A percentile compares a stretch with the other conserved stretches of the same genome.
Conservation (phyloP, 2,888 invertebrate genomes). For the Cynaeus angustus region DNA sequence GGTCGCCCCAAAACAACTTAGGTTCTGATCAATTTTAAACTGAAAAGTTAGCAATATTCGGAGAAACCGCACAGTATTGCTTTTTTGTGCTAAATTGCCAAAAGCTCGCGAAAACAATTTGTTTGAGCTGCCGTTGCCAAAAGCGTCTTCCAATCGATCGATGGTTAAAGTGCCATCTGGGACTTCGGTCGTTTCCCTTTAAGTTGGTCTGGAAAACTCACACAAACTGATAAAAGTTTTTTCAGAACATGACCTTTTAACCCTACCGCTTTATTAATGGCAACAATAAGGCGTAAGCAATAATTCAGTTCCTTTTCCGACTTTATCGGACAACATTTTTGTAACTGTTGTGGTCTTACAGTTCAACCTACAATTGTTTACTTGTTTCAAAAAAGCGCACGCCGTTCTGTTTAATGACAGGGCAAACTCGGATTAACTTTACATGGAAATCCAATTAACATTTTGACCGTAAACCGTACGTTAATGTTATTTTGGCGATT, state of each 20-base stretch:
- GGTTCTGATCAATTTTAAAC: constrained; percentile 15
- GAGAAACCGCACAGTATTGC: not conserved
- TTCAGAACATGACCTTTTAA: not conserved
- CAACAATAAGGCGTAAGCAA: too few relatives aligned
- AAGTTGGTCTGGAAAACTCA: constrained; percentile 17
- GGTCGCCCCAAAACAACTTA: constrained; percentile 6
- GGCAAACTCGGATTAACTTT: not conserved
- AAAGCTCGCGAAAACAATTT: constrained; percentile 32
- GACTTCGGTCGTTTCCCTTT: constrained; percentile 33
- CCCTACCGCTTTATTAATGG: too few relatives aligned
- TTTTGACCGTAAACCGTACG: constrained; percentile 6
- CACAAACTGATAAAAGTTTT: constrained; percentile 15
- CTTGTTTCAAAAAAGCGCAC: too few relatives aligned
- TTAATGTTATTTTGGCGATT: constrained; percentile 6
- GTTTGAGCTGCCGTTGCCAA: constrained; percentile 17
- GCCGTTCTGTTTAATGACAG: too few relatives aligned
- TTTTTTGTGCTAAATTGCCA: constrained; percentile 27
- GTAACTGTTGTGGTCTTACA: too few relatives aligned
- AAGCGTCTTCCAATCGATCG: constrained; percentile 33
- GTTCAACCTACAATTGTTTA: too few relatives aligned
- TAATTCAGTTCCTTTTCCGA: too few relatives aligned
- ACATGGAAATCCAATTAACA: constrained; percentile 6
- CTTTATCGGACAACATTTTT: too few relatives aligned
- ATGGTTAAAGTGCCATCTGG: constrained; percentile 30
- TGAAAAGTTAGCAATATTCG: constrained; percentile 23